Evolutionary conservation across 2,113 vertebrate genomes (phyloP), one percentile per base, ranked within the genome.

Genomic region (Abramis brama): DNA sequence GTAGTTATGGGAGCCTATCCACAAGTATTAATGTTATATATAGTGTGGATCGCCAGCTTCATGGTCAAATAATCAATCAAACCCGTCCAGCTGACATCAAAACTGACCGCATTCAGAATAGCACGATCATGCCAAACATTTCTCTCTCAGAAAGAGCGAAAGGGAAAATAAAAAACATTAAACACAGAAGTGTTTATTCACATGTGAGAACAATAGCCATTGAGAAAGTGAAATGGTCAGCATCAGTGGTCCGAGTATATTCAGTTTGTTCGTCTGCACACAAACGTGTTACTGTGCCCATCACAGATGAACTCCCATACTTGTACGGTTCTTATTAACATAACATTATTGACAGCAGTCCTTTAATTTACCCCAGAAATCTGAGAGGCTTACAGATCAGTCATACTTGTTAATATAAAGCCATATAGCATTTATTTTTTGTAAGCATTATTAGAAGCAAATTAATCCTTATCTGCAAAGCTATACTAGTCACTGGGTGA

Each of bases 171-270:
- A 80, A 43, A 36, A 79, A 9, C 1, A 11, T 45, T 71, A 75
- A 62, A 6, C 25, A 78, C 76, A 83, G 12, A 84, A 27, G 86
- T 76, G 59, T 83, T 87, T 82, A 82, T 84, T 43, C 62, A 86
- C 27, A 70, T 25, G n/a, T 74, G 62, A 81, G 83, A 83, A 88
- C 82, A 87, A 86, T 43, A 52, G 80, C 43, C 19, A 60, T 55
- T 77, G 59, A 78, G 70, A 81, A 57, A 52, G 25, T 60, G 47
- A 85, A 82, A 80, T 39, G 68, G 55, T 45, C 59, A 45, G 66
- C 70, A 43, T 43, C 81, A 70, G 70, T 23, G 70, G 60, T 74
- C 66, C 2, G 85, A 78, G 59, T 60, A 57, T 70, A 36, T 74
- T 57, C 55, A 57, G 55, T 9, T 8, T 57, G 55, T 57, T 57